A percentile compares a stretch with the other conserved stretches of the same genome.
These are phyloP conservation scores for Temnothorax unifasciatus DNA, from an alignment of 2,888 invertebrate genomes.

Conservation along the genomic window DNA sequence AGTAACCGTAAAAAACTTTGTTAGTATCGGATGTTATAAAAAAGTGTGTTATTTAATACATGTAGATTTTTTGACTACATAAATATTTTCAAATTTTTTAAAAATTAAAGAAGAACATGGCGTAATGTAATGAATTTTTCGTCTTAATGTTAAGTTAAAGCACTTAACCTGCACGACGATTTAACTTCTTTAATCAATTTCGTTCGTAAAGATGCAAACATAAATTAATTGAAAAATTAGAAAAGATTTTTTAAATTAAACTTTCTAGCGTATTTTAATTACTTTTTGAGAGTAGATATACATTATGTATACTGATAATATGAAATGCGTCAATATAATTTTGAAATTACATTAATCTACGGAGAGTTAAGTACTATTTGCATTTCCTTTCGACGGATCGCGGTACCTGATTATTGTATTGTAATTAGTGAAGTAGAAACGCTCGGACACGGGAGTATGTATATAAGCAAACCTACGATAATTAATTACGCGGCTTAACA, in stretches of 20 bases:
- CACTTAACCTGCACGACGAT: neutral
- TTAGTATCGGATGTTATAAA: constrained; percentile 56
- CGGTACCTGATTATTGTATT: constrained; percentile 34
- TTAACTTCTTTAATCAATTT: neutral
- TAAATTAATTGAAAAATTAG: neutral
- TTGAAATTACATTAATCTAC: neutral
- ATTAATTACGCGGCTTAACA: constrained; percentile 82
- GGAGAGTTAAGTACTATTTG: neutral
- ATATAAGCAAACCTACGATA: constrained; percentile 70
- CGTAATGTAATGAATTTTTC: neutral
- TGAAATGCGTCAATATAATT: neutral
- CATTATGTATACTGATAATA: neutral
- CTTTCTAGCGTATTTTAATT: neutral
- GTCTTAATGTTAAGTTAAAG: neutral
- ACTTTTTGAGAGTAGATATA: neutral
- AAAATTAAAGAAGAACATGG: neutral
- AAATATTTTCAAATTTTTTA: neutral
- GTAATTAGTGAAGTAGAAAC: constrained; percentile 48
- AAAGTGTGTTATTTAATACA: constrained; percentile 65
- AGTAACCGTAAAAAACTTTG: constrained; percentile 68
- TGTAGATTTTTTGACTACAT: neutral
- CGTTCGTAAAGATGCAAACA: neutral
- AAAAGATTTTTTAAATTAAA: neutral
- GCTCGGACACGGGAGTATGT: constrained; percentile 16
- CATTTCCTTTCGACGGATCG: constrained; percentile 21